Percentiles rank a stretch among this genome's conserved stretches.
phyloP scores from a whole-genome alignment of 2,113 vertebrate genomes.

The Platycercus adscitus region DNA sequence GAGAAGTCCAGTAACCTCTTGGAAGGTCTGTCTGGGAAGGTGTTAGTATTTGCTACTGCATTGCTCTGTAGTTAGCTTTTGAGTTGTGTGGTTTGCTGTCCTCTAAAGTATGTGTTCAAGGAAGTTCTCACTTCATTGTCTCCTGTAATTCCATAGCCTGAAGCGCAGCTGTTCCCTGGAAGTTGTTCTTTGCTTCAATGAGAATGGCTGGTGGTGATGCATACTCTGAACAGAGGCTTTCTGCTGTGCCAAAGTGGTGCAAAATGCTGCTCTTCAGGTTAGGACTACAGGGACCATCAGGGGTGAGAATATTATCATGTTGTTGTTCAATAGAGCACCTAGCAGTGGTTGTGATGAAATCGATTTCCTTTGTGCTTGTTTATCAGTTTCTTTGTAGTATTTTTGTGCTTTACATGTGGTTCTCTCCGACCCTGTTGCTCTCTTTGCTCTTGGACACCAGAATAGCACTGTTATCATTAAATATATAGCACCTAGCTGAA shows the following conservation, averaged over 20 bases:
- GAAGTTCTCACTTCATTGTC: background rate
- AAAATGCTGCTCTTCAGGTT: background rate
- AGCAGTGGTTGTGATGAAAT: background rate
- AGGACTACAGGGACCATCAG: background rate
- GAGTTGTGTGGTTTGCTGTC: background rate
- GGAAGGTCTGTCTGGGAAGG: background rate
- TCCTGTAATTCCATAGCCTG: background rate
- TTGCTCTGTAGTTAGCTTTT: background rate
- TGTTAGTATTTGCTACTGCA: accelerated
- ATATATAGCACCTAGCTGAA: background rate
- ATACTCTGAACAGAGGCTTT: background rate
- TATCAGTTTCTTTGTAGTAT: background rate
- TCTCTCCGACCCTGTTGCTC: accelerated
- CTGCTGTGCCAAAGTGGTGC: accelerated
- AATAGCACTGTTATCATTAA: background rate
- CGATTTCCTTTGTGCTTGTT: background rate
- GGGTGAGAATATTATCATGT: accelerated
- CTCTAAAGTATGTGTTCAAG: background rate
- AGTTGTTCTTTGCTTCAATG: background rate
- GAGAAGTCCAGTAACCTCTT: background rate
- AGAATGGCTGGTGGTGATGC: accelerated
- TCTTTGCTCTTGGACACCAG: background rate
- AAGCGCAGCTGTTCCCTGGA: background rate
- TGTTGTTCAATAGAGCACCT: background rate
- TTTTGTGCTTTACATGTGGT: background rate